Percentiles rank a stretch among this genome's conserved stretches.
These are phyloP conservation scores for Hylaea fasciaria DNA, from an alignment of 2,888 invertebrate genomes.

Conservation along the genomic window DNA sequence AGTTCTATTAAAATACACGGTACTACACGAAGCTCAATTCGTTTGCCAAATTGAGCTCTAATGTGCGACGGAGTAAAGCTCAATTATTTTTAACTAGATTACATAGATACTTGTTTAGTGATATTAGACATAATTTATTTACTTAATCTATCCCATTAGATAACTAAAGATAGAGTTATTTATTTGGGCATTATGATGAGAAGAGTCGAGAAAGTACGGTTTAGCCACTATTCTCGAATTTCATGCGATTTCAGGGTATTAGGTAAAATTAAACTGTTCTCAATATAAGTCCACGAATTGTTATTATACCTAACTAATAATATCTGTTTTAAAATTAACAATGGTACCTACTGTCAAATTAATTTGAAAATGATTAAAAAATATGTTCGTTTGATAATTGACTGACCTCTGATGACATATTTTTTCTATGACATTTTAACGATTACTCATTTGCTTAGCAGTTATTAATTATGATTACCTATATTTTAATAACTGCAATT, in stretches of 20 bases:
- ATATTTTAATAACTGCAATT: too few species aligned
- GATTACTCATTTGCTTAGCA: too few species aligned
- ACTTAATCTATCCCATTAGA: conserved; percentile 18
- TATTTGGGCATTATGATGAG: conserved; percentile 37
- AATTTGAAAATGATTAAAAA: neutral
- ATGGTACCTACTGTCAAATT: too few species aligned
- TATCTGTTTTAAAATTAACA: too few species aligned
- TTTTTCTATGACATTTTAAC: too few species aligned
- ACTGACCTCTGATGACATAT: too few species aligned
- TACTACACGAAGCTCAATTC: conserved; percentile 41
- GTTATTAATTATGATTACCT: too few species aligned
- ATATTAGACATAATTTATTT: conserved; percentile 61
- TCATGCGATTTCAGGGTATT: conserved; percentile 2
- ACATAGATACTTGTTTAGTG: conserved; percentile 45
- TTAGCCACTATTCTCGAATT: conserved; percentile 11
- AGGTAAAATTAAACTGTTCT: neutral
- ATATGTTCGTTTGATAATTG: neutral
- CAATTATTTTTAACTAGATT: conserved; percentile 53
- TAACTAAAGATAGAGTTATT: conserved; percentile 35
- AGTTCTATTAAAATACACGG: conserved; percentile 40
- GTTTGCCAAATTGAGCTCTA: conserved; percentile 27
- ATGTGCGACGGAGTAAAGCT: conserved; percentile 55
- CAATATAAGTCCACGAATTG: neutral
- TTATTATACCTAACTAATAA: too few species aligned
- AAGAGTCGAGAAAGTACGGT: neutral